phyloP scores from a whole-genome alignment of 2,888 invertebrate genomes.

The Cyaniris semiargus region DNA sequence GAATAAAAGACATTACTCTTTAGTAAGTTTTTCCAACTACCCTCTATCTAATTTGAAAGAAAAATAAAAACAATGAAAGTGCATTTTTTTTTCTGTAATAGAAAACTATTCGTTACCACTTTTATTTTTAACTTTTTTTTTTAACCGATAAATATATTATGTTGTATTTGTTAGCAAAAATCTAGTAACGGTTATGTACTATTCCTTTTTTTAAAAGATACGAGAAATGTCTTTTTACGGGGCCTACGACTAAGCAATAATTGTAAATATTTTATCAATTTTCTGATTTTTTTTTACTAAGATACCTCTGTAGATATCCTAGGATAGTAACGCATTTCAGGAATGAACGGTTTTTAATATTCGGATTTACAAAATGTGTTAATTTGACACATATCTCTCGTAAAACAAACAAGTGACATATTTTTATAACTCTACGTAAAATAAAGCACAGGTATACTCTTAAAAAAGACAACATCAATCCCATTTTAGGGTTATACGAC shows the following conservation, averaged over 20 bases:
- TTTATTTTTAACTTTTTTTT: too few species aligned
- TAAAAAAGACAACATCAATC: not conserved
- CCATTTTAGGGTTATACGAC: not conserved
- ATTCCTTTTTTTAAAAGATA: not conserved
- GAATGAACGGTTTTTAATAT: not conserved
- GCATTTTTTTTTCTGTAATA: too few species aligned
- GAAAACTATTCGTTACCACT: too few species aligned
- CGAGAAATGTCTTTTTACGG: conserved; percentile 34
- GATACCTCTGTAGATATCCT: conserved; percentile 25
- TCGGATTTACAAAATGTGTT: not conserved
- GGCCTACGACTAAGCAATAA: conserved; percentile 57
- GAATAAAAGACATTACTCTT: conserved; percentile 22
- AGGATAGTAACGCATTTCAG: conserved; percentile 2
- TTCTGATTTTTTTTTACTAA: conserved; percentile 23
- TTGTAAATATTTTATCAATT: conserved; percentile 51
- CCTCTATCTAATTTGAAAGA: not conserved
- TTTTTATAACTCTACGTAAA: not conserved
- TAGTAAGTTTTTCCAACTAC: conserved; percentile 1
- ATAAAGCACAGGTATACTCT: not conserved
- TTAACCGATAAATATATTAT: not conserved
- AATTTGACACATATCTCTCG: not conserved
- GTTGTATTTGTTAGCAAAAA: not conserved
- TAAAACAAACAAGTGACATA: not conserved
- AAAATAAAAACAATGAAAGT: too few species aligned
- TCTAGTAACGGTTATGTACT: not conserved